Evolutionary conservation across 2,113 vertebrate species (phyloP).

Genomic region (Proteles cristata): DNA sequence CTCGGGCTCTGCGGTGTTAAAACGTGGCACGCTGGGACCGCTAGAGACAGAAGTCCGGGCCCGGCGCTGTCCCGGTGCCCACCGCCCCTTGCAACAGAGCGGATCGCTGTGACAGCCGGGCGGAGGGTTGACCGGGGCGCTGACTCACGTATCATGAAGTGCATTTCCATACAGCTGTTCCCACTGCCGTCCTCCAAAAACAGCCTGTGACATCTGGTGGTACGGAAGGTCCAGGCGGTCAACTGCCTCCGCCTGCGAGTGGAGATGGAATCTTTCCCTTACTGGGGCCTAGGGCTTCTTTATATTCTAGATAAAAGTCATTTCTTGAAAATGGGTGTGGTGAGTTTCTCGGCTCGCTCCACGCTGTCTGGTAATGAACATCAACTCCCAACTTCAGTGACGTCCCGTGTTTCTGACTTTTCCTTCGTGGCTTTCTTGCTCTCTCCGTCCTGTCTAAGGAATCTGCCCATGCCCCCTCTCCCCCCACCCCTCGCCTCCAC

Average conservation of each 20-base stretch:
- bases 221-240: constrained; percentile 78
- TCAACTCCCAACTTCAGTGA: background rate
- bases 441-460: background rate
- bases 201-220: constrained; percentile 79
- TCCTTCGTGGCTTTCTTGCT: background rate
- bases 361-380: background rate
- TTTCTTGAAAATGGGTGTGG: background rate
- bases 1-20: constrained; percentile 85
- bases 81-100: accelerated
- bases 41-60: constrained; percentile 92
- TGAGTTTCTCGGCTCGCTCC: background rate
- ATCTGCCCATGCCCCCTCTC: background rate
- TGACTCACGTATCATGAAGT: constrained; percentile 83
- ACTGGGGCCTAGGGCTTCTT: background rate
- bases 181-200: constrained; percentile 83
- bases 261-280: background rate
- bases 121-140: constrained; percentile 88
- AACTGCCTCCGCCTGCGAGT: constrained; percentile 80
- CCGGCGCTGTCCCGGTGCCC: background rate
- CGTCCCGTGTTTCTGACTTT: too few relatives aligned
- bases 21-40: constrained; percentile 87
- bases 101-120: constrained; percentile 84
- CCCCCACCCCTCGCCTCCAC: too few relatives aligned
- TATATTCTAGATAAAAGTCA: background rate
- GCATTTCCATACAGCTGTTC: constrained; percentile 58